A percentile compares a stretch with the other conserved stretches of the same genome.
phyloP scores from a whole-genome alignment of 2,888 invertebrate species.

The Drosophila maculinotata region DNA sequence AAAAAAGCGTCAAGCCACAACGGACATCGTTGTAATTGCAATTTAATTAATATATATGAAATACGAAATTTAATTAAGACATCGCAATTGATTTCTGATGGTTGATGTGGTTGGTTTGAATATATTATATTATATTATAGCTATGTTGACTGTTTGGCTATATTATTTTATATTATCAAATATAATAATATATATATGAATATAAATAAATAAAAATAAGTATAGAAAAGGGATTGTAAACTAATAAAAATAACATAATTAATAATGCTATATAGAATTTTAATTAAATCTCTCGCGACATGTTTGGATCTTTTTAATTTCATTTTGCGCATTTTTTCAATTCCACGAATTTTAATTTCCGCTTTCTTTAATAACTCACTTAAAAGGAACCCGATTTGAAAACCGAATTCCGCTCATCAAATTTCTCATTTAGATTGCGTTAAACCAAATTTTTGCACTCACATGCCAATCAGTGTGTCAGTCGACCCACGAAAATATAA shows the following conservation, averaged over 20 bases:
- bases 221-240: no score
- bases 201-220: no score
- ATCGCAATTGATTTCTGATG: neutral
- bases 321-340: neutral
- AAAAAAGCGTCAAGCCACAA: neutral
- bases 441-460: conserved; percentile 6
- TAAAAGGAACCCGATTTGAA: conserved; percentile 23
- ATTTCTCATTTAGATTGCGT: conserved; percentile 41
- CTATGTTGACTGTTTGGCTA: no score
- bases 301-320: neutral
- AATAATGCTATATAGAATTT: no score
- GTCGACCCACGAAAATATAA: conserved; percentile 53
- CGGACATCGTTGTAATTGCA: neutral
- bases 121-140: no score
- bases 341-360: conserved; percentile 13
- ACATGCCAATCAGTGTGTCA: conserved; percentile 43
- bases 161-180: no score
- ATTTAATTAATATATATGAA: neutral
- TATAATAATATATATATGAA: no score
- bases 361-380: conserved; percentile 1
- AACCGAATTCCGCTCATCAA: conserved; percentile 29
- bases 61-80: neutral
- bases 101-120: neutral
- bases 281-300: no score
- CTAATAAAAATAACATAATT: no score